phyloP scores from a whole-genome alignment of 2,888 invertebrate species.

The Ptycholaimellus sp. region DNA sequence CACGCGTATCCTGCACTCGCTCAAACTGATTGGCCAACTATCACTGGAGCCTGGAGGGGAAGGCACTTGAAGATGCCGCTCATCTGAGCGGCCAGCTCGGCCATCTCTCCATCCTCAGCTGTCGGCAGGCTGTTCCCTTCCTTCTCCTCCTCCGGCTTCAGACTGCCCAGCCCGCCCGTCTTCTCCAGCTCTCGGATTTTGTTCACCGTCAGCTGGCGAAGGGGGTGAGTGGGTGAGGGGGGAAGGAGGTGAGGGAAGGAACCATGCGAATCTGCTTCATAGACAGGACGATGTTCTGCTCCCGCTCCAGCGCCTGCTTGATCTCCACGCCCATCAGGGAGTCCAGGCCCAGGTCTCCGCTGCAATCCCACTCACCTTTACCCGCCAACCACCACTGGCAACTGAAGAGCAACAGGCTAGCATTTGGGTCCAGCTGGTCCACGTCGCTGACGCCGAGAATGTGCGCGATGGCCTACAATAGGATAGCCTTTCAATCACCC shows the following conservation, averaged over 20 bases:
- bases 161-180: conserved; percentile 15
- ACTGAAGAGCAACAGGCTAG: too few species aligned
- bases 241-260: conserved; percentile 6
- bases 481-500: too few species aligned
- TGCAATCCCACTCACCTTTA: too few species aligned
- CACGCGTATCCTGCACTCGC: too few species aligned
- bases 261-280: conserved; percentile 59
- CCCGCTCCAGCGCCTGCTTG: conserved; percentile 36
- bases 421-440: conserved; percentile 43
- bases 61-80: too few species aligned
- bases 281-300: conserved; percentile 55
- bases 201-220: conserved; percentile 50
- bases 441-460: conserved; percentile 49
- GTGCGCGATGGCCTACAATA: conserved; percentile 8
- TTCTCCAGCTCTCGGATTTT: conserved; percentile 38
- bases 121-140: too few species aligned
- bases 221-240: too few species aligned
- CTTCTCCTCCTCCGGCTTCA: too few species aligned
- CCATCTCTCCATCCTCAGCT: too few species aligned
- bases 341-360: conserved; percentile 91
- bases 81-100: conserved; percentile 39
- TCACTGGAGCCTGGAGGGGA: too few species aligned
- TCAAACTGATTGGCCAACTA: too few species aligned
- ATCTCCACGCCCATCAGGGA: conserved; percentile 93
- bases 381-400: too few species aligned